Evolutionary conservation across 2,113 vertebrate species (phyloP), one percentile per base, ranked within the genome.

Genomic region (Saguinus midas): DNA sequence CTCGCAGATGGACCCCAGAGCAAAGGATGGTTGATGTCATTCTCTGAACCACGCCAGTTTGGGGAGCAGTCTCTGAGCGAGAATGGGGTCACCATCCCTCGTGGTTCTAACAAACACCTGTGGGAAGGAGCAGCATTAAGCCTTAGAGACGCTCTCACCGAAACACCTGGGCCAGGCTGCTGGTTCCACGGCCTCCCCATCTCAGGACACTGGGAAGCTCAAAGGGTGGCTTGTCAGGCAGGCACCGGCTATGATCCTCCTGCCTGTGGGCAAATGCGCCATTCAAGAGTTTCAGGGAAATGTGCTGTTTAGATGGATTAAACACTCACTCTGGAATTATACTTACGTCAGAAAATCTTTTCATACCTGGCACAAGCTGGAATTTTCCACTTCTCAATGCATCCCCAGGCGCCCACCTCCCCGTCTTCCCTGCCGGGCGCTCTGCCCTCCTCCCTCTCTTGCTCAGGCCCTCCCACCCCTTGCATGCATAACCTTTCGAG

Each of bases 401-500:
- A 9, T 7, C 25, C 40, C 5, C 4, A 18, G 50, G 50, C 1
- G 3, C 27, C 32, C 9, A 8, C 29, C 27, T 12, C 2, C 18
- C 35, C 4, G 3, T 23, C 5, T 35, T n/a, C 50, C 8, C 14
- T 32, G 40, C 12, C 8, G 23, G 20, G 12, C 3, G 0, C 4
- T 9, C 27, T n/a, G 1, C 17, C 5, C 0, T 5, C 3, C 43
- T 8, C 27, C 23, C 5, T 0, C 75, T 14, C 29, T 29, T 29
- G 0, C 8, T 18, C 48, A 3, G 8, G 1, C 52, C 1, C 8
- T 3, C 48, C 32, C 61, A 50, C 40, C 16, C 8, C 1, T 2
- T 13, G 7, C 1, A 0, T 0, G 8, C 25, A 13, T 2, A 1
- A 13, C 12, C 48, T 50, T 7, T 2, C 4, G 6, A n/a, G 17